phyloP scores from a whole-genome alignment of 2,113 vertebrate species.

The Cacatua alba region DNA sequence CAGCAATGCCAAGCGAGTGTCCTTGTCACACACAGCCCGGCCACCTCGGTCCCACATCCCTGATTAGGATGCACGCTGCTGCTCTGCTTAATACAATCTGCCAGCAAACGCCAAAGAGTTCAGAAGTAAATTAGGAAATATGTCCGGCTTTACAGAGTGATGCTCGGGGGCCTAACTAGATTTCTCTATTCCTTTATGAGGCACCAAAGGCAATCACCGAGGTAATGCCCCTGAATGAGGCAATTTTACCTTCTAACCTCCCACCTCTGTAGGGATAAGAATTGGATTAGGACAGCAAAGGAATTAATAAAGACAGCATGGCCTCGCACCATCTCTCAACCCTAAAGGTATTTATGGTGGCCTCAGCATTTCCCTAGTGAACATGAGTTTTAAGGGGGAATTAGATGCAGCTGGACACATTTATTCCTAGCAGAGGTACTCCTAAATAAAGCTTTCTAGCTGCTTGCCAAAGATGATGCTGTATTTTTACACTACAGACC shows the following conservation, averaged over 20 bases:
- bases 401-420: not conserved
- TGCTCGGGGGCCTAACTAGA: not conserved
- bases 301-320: slow-evolving; percentile 39
- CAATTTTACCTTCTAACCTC: slow-evolving; percentile 38
- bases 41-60: slow-evolving; percentile 70
- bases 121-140: slow-evolving; percentile 20
- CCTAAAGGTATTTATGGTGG: slow-evolving; percentile 2
- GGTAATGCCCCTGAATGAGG: slow-evolving; percentile 8
- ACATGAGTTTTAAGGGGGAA: not conserved
- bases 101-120: slow-evolving; percentile 42
- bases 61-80: slow-evolving; percentile 69
- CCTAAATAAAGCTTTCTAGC: not conserved
- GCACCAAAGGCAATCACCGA: not conserved
- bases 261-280: slow-evolving; percentile 30
- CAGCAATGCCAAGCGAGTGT: slow-evolving; percentile 74
- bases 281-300: slow-evolving; percentile 37
- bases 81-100: slow-evolving; percentile 49
- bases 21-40: slow-evolving; percentile 66
- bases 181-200: slow-evolving; percentile 9
- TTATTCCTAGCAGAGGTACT: not conserved
- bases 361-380: not conserved
- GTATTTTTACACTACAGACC: not conserved
- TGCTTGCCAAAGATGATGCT: not conserved
- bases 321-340: not conserved
- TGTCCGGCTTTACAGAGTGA: not conserved